Percentiles rank a stretch among this genome's conserved stretches.
These are phyloP conservation scores for Myopa testacea DNA, from an alignment of 2,888 invertebrate species.

Conservation along the genomic window DNA sequence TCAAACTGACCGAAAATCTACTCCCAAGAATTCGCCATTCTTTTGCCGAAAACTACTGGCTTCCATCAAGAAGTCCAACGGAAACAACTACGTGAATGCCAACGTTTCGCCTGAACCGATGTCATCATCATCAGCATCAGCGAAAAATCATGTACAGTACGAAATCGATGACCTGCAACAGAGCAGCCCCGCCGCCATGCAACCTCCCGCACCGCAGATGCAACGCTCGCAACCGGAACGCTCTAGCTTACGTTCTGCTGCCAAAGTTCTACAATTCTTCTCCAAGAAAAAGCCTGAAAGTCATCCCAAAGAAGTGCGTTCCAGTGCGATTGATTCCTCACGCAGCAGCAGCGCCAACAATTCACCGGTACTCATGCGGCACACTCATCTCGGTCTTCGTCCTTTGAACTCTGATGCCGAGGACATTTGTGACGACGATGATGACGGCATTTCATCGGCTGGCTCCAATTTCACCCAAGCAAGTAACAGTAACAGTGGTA, in stretches of 20 bases:
- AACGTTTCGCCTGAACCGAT: neutral
- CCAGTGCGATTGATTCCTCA: conserved; percentile 46
- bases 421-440: conserved; percentile 46
- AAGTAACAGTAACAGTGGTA: conserved; percentile 38
- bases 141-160: neutral
- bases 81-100: neutral
- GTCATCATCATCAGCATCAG: neutral
- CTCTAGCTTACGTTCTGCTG: conserved; percentile 57
- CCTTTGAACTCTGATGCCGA: conserved; percentile 51
- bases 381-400: conserved; percentile 53
- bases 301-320: conserved; percentile 33
- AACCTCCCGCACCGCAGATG: conserved; percentile 47
- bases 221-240: conserved; percentile 55
- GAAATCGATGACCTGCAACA: conserved; percentile 41
- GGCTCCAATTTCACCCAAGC: conserved; percentile 54
- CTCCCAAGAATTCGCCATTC: conserved; percentile 51
- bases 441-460: conserved; percentile 62
- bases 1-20: conserved; percentile 47
- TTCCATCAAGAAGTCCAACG: conserved; percentile 16
- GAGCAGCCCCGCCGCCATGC: conserved; percentile 48
- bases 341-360: conserved; percentile 47
- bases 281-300: conserved; percentile 54
- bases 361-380: conserved; percentile 58
- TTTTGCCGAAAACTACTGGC: conserved; percentile 19
- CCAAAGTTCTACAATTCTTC: conserved; percentile 61